Evolutionary conservation across 2,797 vertebrate genomes (phyloP).

Genomic region (Sternarchorhynchus goeldii): DNA sequence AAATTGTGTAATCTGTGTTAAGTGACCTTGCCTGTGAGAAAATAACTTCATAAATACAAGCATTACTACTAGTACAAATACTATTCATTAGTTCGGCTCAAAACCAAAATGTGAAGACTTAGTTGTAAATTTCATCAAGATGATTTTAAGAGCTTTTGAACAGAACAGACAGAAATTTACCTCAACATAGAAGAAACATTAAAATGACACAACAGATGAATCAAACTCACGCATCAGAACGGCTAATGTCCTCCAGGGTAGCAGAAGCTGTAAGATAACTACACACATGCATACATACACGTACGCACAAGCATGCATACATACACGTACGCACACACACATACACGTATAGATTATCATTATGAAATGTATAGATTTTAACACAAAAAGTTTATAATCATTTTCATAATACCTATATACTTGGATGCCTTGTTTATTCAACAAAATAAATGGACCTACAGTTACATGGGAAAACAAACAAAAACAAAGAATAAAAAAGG

Average conservation of each 20-base stretch:
- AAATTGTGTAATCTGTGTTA: no score
- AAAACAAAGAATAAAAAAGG: no score
- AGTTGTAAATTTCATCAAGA: neutral
- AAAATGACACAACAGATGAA: slow-evolving; percentile 17
- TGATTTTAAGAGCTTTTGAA: neutral
- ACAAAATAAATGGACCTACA: no score
- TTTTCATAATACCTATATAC: no score
- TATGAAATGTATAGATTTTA: neutral
- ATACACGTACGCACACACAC: neutral
- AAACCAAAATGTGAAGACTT: no score
- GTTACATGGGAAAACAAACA: no score
- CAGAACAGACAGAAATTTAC: neutral
- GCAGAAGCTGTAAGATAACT: slow-evolving; percentile 86
- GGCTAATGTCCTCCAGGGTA: slow-evolving; percentile 85
- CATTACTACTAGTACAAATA: no score
- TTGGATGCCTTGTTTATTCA: no score
- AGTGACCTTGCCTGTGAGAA: no score
- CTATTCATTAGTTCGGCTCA: no score
- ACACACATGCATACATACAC: slow-evolving; percentile 61
- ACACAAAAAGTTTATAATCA: neutral
- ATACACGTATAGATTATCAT: slow-evolving; percentile 8
- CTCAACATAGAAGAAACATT: neutral
- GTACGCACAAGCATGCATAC: no score
- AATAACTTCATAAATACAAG: no score
- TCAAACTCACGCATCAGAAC: slow-evolving; percentile 81